These are phyloP conservation scores for Trididemnum miniatum DNA, from an alignment of 23 tunicate species.

Conservation along the genomic window DNA sequence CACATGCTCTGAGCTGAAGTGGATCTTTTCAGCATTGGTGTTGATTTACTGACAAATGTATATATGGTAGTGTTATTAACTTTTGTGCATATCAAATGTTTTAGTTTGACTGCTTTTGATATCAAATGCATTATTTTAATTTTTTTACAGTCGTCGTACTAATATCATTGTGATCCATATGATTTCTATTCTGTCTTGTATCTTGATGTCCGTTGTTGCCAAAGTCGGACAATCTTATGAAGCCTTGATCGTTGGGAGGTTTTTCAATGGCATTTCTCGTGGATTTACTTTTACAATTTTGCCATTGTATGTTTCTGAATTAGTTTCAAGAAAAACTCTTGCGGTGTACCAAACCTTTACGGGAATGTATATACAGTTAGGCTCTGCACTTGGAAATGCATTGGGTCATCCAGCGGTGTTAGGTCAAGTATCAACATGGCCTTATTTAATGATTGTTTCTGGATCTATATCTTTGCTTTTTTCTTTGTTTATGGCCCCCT, in stretches of 20 bases:
- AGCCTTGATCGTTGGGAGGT: conserved; percentile 55
- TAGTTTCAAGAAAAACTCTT: conserved; percentile 40
- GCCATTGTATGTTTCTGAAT: conserved; percentile 52
- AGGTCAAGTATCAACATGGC: conserved; percentile 47
- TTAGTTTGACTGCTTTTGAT: too few relatives aligned
- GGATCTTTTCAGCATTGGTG: too few relatives aligned
- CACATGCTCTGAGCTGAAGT: too few relatives aligned
- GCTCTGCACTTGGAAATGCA: conserved; percentile 35
- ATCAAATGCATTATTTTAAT: background rate
- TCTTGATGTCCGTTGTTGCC: conserved; percentile 53
- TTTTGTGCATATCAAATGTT: too few relatives aligned
- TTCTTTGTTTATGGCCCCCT: conserved; percentile 30
- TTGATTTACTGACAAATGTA: too few relatives aligned
- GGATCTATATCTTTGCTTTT: conserved; percentile 40
- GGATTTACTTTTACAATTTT: conserved; percentile 38
- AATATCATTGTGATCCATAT: conserved; percentile 32
- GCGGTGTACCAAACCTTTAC: conserved; percentile 37
- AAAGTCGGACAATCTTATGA: conserved; percentile 49
- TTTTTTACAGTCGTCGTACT: conserved; percentile 44
- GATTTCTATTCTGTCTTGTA: conserved; percentile 37
- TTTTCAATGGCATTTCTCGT: conserved; percentile 50
- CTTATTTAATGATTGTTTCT: conserved; percentile 27
- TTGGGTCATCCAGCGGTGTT: conserved; percentile 32
- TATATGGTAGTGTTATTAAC: too few relatives aligned
- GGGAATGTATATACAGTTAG: conserved; percentile 11